Evolutionary conservation across 2,113 vertebrate species (phyloP), one percentile per base, ranked within the genome.

Genomic region (Ardeotis arabs): DNA sequence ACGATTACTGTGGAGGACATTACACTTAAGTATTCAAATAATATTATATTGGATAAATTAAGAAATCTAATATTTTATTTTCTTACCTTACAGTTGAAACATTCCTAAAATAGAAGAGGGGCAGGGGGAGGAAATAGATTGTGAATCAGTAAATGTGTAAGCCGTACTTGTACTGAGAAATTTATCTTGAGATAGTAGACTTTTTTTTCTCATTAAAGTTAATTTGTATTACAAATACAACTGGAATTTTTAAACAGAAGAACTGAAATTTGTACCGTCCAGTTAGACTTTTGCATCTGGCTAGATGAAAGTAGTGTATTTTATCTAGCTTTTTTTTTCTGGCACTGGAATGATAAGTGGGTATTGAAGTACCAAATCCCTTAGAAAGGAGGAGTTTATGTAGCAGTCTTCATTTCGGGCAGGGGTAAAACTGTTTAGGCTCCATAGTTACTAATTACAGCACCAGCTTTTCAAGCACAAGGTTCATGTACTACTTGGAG

Each of bases 31-130:
- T 45, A 96, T 14, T 69, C 37, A 73, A 59, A 33, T 53, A 91
- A 47, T 35, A 72, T 5, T 12, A 4, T 19, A 44, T 7, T 20
- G 56, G 41, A 67, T 31, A 27, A 89, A 8, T 25, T 39, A 62
- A 78, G 88, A 69, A 49, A 44, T 35, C 4, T 0, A 10, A 0
- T 35, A 44, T 58, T 78, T 83, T 68, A 50, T 91, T 92, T 70
- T 67, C 99, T 99, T 98, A 99, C 99, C 99, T 99, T 95, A 99
- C 98, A 55, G 98, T 98, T n/a, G 99, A 99, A 90, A 98, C 98
- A n/a, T 99, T 99, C 98, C 99, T 99, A 95, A 86, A 98, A 96
- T 14, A 94, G 94, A 97, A 84, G 94, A 97, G 59, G 24, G 93
- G 75, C 27, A 20, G 90, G 59, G 56, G 93, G 31, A 24, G 58